A percentile compares a stretch with the other conserved stretches of the same genome.
Evolutionary conservation across 2,888 invertebrate genomes (phyloP).

Genomic region (Drosophila imparisetae): DNA sequence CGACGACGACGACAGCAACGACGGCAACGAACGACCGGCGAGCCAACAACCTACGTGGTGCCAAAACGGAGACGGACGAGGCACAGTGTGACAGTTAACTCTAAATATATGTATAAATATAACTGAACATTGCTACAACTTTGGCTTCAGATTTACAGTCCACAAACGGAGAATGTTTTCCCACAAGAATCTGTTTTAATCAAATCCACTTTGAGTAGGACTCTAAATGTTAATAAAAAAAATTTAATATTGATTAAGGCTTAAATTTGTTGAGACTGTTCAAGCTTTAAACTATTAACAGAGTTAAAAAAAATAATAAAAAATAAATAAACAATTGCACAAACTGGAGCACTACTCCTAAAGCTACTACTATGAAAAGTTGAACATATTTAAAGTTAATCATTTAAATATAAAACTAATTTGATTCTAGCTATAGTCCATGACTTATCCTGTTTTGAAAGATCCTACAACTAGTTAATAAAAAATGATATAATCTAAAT

Average conservation of each 20-base stretch:
- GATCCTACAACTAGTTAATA: not conserved
- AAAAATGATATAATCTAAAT: not conserved
- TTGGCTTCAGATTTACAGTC: not conserved
- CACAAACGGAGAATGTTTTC: not conserved
- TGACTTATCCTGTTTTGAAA: not conserved
- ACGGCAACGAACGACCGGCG: constrained; percentile 66
- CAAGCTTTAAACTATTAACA: not conserved
- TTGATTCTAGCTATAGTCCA: not conserved
- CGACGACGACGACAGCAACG: constrained; percentile 23
- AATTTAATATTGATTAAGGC: not conserved
- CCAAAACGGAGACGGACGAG: constrained; percentile 55
- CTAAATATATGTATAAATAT: not conserved
- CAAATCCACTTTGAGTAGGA: not conserved
- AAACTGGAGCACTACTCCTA: not conserved
- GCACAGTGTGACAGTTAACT: constrained; percentile 36
- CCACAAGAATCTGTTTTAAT: not conserved
- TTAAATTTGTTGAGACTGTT: not conserved
- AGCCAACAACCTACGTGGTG: constrained; percentile 72
- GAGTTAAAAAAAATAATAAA: not conserved
- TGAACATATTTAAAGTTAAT: not conserved
- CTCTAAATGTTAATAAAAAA: not conserved
- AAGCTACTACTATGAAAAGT: not conserved
- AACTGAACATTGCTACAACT: not conserved
- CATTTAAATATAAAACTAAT: not conserved
- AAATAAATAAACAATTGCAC: not conserved